A percentile compares a stretch with the other conserved stretches of the same genome.
These are phyloP conservation scores for Serinus canaria DNA, from an alignment of 2,113 vertebrate species.

Conservation along the genomic window DNA sequence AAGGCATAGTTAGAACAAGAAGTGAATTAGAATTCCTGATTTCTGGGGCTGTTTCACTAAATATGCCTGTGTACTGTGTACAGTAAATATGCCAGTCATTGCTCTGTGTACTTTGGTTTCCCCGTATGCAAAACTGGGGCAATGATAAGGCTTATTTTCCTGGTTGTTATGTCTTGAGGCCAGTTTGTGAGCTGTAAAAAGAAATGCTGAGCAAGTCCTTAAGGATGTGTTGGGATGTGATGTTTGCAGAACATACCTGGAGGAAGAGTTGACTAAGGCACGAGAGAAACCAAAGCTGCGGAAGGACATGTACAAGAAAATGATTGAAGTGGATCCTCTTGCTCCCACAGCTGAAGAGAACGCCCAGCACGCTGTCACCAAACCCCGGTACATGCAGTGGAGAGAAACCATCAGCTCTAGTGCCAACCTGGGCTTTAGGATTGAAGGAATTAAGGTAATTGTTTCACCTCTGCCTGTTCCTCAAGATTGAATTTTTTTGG, in stretches of 20 bases:
- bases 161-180: background rate
- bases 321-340: conserved; percentile 90
- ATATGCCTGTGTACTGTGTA: background rate
- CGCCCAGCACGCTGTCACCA: conserved; percentile 85
- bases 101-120: background rate
- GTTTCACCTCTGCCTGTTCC: background rate
- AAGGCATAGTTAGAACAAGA: background rate
- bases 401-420: conserved; percentile 96
- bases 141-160: background rate
- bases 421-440: conserved; percentile 93
- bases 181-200: background rate
- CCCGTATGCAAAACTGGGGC: background rate
- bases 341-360: conserved; percentile 90
- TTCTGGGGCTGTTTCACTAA: background rate
- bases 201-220: background rate
- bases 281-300: conserved; percentile 90
- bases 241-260: conserved; percentile 88
- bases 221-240: background rate
- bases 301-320: conserved; percentile 96
- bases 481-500: background rate
- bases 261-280: conserved; percentile 92
- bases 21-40: background rate
- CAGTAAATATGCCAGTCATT: background rate
- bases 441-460: conserved; percentile 94
- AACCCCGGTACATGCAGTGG: conserved; percentile 99